Base-by-base conservation (phyloP, 2,888 invertebrate species). In the Eudasyphora cyanicolor region DNA sequence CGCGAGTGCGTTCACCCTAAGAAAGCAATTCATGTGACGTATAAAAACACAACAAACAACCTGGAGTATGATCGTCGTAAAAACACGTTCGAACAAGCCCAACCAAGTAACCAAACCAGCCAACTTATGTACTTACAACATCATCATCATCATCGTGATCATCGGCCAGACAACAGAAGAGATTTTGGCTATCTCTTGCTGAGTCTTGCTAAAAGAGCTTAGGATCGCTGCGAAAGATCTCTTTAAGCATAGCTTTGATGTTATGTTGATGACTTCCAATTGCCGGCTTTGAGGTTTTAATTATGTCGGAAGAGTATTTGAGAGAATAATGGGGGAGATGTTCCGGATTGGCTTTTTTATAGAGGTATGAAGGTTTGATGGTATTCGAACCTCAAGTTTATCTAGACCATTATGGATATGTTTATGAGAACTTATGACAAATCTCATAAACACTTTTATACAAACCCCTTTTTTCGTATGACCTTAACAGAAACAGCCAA, bases 1-100 rank as follows among this genome's bases (percentile, higher is more conserved):
- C 91, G 92, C 91, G 90, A 92, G 92, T 92, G 89, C 92, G 89
- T 91, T 92, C 91, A 92, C 92, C 92, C 81, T 81, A 84, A 81
- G 78, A 76, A 78, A 73, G n/a, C 64, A 81, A 73, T 75, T 89
- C 89, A 86, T 89, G 90, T 92, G 92, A 92, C 92, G 92, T 92
- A 91, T 90, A 90, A 89, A 89, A 51, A 77, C 69, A 69, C 75
- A 74, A 69, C 45, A 19, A 74, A 69, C 45, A 19, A 49, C 75
- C 27, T 67, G n/a, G 21, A 35, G 38, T 76, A 49, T 75, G 77
- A 76, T 70, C 70, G 73, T 70, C 70, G 73, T 42, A 69, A 79
- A 27, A 67, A 42, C 67, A 21, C 27, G 17, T 74, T 38, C 42
- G 51, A 75, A 80, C 42, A 24, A 70, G 75, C 57, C 45, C 14